Conservation (phyloP, 1,140 invertebrate species). For the Sinella curviseta region DNA sequence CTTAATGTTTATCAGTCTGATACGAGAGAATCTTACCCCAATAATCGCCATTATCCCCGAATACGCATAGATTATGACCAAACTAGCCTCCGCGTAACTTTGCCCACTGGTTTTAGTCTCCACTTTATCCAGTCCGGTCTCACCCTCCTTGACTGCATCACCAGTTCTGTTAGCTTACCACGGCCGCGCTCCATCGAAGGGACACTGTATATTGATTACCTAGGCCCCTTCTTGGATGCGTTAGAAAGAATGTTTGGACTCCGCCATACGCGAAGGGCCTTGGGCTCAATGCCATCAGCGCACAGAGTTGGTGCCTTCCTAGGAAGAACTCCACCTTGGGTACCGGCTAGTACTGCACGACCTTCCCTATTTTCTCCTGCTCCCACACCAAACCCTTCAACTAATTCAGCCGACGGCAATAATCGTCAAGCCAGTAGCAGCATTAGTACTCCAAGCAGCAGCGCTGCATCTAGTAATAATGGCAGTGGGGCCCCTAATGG, state of each 20-base stretch:
- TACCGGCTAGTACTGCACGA: not conserved
- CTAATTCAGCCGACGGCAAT: not conserved
- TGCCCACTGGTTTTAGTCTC: slow-evolving; percentile 19
- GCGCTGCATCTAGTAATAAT: too few species aligned
- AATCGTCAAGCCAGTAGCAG: not conserved
- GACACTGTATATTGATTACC: slow-evolving; percentile 37
- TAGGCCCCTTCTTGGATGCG: slow-evolving; percentile 40
- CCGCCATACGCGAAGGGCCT: slow-evolving; percentile 14
- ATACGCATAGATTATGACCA: slow-evolving; percentile 39
- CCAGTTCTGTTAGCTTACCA: slow-evolving; percentile 27
- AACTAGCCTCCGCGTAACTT: slow-evolving; percentile 12
- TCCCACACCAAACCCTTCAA: too few species aligned
- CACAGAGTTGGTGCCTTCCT: not conserved
- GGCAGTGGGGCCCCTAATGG: not conserved
- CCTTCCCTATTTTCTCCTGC: not conserved
- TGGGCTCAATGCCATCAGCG: not conserved
- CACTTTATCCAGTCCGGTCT: slow-evolving; percentile 42
- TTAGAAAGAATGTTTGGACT: slow-evolving; percentile 40
- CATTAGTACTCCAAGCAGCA: not conserved
- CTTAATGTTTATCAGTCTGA: not conserved
- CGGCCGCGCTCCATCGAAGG: slow-evolving; percentile 36
- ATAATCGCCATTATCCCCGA: not conserved
- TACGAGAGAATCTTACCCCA: not conserved
- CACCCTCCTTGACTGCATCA: slow-evolving; percentile 39
- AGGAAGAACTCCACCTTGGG: slow-evolving; percentile 8